These are phyloP conservation scores for Rhamnusium bicolor DNA, from an alignment of 2,888 invertebrate genomes.

Conservation along the genomic window DNA sequence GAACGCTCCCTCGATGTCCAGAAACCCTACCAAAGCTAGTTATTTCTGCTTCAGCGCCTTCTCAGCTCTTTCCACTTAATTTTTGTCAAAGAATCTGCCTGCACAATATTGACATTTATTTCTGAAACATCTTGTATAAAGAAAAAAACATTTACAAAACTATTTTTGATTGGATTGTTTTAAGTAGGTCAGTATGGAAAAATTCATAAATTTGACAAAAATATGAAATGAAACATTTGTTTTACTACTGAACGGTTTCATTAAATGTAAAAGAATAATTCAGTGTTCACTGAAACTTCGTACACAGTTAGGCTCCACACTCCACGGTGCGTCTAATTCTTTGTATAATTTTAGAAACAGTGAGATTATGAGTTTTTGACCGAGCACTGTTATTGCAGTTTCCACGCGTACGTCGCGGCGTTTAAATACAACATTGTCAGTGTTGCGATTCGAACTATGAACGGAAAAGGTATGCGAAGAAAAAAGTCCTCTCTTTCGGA, in stretches of 20 bases:
- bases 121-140: too few species aligned
- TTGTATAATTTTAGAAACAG: slow-evolving; percentile 48
- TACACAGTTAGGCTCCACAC: neutral
- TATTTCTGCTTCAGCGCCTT: too few species aligned
- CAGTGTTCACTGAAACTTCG: neutral
- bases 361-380: slow-evolving; percentile 50
- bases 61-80: too few species aligned
- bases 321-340: slow-evolving; percentile 38
- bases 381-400: slow-evolving; percentile 35
- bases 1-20: too few species aligned
- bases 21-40: too few species aligned
- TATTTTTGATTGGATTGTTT: too few species aligned
- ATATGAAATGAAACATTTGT: neutral
- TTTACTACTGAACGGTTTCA: slow-evolving; percentile 9
- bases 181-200: too few species aligned
- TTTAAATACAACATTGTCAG: slow-evolving; percentile 34
- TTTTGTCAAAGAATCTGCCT: too few species aligned
- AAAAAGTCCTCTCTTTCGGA: slow-evolving; percentile 93
- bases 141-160: too few species aligned
- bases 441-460: slow-evolving; percentile 71
- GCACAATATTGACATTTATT: too few species aligned
- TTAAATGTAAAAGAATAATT: slow-evolving; percentile 13
- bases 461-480: slow-evolving; percentile 87
- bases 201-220: too few species aligned
- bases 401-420: slow-evolving; percentile 26